phyloP scores from a whole-genome alignment of 2,888 invertebrate genomes.

The Melangyna quadrimaculata region DNA sequence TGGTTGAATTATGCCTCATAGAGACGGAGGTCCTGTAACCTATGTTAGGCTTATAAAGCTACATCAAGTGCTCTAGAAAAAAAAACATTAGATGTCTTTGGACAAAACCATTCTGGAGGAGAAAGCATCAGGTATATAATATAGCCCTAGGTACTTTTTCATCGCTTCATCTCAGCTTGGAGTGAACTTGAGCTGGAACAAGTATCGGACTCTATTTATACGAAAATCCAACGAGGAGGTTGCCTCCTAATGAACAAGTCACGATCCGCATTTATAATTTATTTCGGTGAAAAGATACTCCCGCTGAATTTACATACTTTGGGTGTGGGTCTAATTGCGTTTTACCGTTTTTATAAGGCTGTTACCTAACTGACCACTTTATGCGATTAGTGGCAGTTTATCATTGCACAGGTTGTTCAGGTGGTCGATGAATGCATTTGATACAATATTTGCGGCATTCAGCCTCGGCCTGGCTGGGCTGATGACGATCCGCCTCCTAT shows the following conservation, averaged over 20 bases:
- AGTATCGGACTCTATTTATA: background rate
- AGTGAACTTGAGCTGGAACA: background rate
- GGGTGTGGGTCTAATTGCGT: constrained; percentile 72
- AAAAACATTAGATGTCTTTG: too few species aligned
- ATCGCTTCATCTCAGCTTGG: background rate
- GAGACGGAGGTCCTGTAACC: background rate
- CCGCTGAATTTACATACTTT: constrained; percentile 61
- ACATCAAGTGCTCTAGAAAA: too few species aligned
- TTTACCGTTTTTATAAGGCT: constrained; percentile 67
- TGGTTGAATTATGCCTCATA: constrained; percentile 32
- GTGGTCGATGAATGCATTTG: constrained; percentile 66
- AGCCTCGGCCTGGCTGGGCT: background rate
- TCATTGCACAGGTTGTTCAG: constrained; percentile 67
- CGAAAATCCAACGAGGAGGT: constrained; percentile 45
- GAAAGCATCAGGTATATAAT: constrained; percentile 37
- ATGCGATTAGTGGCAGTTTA: constrained; percentile 67
- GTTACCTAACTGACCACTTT: constrained; percentile 70
- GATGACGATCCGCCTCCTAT: constrained; percentile 1
- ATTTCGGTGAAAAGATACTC: constrained; percentile 71
- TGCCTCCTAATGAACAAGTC: constrained; percentile 70
- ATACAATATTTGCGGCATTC: constrained; percentile 54
- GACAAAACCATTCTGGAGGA: constrained; percentile 21
- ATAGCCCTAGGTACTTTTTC: background rate
- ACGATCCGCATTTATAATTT: constrained; percentile 71
- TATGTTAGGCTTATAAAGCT: too few species aligned